Conservation (phyloP, 2,888 invertebrate genomes). For the Peribatodes rhomboidaria region DNA sequence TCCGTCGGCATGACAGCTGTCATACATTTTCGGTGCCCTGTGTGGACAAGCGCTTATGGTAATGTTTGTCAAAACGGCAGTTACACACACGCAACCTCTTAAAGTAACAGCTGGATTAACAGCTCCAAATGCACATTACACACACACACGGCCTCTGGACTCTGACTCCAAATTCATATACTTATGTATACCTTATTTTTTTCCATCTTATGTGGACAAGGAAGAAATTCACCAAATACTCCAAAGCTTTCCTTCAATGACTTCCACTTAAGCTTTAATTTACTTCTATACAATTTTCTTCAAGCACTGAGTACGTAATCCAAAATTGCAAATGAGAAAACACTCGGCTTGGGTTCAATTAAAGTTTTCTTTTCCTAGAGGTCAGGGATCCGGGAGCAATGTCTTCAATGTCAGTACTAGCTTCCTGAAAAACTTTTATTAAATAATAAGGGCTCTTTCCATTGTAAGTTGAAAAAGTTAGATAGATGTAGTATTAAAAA, state of each 20-base stretch:
- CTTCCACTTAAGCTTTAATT: constrained; percentile 1
- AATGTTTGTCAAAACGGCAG: no score
- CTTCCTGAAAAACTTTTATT: constrained; percentile 2
- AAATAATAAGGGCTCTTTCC: not conserved
- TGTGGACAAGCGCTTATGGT: no score
- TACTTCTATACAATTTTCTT: constrained; percentile 21
- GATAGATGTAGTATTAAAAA: not conserved
- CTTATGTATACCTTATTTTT: no score
- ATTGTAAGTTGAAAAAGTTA: not conserved
- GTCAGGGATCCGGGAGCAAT: constrained; percentile 27
- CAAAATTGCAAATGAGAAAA: constrained; percentile 28
- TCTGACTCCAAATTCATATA: no score
- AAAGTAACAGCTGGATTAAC: no score
- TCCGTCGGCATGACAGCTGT: no score
- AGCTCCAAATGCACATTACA: no score
- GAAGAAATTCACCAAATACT: not conserved
- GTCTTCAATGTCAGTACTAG: not conserved
- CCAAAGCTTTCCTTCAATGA: not conserved
- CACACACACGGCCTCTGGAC: no score
- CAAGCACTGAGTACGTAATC: constrained; percentile 6
- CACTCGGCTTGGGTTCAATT: constrained; percentile 15
- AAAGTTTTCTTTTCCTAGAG: constrained; percentile 27
- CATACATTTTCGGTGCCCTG: no score
- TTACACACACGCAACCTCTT: no score
- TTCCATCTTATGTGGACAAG: no score